Evolutionary conservation across 2,113 vertebrate species (phyloP).

Genomic region (Pelusios castaneus): DNA sequence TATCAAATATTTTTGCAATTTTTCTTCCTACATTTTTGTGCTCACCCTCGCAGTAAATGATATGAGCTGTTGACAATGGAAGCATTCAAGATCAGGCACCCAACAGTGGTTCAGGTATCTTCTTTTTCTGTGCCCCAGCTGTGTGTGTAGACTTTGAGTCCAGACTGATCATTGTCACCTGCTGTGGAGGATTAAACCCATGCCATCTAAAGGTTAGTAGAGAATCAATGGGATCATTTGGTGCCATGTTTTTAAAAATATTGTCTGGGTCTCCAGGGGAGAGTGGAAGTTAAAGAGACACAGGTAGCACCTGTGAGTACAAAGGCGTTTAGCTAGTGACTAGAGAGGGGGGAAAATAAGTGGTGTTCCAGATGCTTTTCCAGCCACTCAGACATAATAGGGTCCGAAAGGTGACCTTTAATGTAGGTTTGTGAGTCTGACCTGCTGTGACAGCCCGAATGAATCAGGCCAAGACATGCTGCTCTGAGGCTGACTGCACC

Average conservation of each 20-base stretch:
- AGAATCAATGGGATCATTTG: neutral
- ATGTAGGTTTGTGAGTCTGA: neutral
- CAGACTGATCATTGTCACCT: neutral
- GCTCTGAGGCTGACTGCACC: neutral
- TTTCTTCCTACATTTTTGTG: neutral
- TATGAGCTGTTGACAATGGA: neutral
- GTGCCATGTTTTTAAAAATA: constrained; percentile 27
- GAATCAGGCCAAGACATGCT: constrained; percentile 8
- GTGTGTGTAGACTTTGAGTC: neutral
- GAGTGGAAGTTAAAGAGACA: neutral
- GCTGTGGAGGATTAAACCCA: neutral
- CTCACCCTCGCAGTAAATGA: neutral
- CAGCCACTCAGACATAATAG: constrained; percentile 34
- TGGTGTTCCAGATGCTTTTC: neutral
- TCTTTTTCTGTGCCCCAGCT: neutral
- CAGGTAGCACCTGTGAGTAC: neutral
- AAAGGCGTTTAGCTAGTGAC: constrained; percentile 29
- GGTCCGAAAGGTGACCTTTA: constrained; percentile 61
- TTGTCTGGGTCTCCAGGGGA: constrained; percentile 12
- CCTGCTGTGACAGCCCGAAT: constrained; percentile 52
- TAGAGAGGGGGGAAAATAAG: constrained; percentile 2
- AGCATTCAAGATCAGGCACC: neutral
- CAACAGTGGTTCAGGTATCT: neutral
- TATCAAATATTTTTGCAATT: neutral
- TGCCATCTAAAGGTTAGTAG: neutral